Percentiles rank a stretch among this genome's conserved stretches.
Conservation (phyloP, 2,797 vertebrate genomes). For the Antrozous pallidus region DNA sequence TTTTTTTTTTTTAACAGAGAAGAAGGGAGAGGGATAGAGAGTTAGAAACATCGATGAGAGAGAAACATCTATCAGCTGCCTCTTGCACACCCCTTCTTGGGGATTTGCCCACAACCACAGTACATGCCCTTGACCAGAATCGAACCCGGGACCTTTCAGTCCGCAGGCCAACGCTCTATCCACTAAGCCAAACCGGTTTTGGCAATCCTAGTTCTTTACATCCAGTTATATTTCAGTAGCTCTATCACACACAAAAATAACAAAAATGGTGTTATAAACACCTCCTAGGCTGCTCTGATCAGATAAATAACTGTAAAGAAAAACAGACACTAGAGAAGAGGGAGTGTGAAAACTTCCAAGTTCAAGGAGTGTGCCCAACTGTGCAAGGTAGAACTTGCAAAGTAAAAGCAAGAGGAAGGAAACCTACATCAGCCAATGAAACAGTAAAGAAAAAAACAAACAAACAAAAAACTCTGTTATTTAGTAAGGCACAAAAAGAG, state of each 20-base stretch:
- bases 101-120: too few relatives aligned
- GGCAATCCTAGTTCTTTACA: neutral
- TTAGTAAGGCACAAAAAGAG: constrained; percentile 65
- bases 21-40: too few relatives aligned
- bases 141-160: too few relatives aligned
- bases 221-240: constrained; percentile 20
- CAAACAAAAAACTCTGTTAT: neutral
- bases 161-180: too few relatives aligned
- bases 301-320: constrained; percentile 48
- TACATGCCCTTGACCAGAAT: too few relatives aligned
- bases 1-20: too few relatives aligned
- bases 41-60: too few relatives aligned
- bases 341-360: neutral
- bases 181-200: too few relatives aligned
- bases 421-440: constrained; percentile 51
- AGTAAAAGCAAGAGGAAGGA: constrained; percentile 64
- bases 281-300: neutral
- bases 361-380: constrained; percentile 33
- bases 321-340: neutral
- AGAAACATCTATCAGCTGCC: too few relatives aligned
- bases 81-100: too few relatives aligned
- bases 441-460: neutral
- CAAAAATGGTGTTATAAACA: constrained; percentile 21
- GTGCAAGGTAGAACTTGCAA: constrained; percentile 35
- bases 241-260: neutral